These are phyloP conservation scores for Aplidium turbinatum DNA, from an alignment of 23 tunicate species.

Conservation along the genomic window DNA sequence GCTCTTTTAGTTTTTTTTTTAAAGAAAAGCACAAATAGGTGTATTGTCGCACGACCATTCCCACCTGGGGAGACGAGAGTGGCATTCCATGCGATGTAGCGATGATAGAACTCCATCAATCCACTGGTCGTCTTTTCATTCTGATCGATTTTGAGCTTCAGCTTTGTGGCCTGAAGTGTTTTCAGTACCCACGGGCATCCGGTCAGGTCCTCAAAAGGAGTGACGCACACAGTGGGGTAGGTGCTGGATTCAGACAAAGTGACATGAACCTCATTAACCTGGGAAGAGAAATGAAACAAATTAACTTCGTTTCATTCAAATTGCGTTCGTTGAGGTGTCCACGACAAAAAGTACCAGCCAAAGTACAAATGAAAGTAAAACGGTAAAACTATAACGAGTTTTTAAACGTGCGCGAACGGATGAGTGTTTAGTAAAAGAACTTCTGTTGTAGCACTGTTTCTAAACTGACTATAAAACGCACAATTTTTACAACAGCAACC, in stretches of 20 bases:
- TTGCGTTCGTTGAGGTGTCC: no score
- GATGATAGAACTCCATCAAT: slow-evolving; percentile 65
- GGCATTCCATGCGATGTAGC: slow-evolving; percentile 95
- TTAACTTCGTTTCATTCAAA: background rate
- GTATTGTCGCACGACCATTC: background rate
- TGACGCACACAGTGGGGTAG: slow-evolving; percentile 90
- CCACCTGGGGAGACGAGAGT: slow-evolving; percentile 73
- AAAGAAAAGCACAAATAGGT: no score
- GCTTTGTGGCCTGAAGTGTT: slow-evolving; percentile 84
- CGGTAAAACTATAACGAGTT: no score
- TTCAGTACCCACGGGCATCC: slow-evolving; percentile 97
- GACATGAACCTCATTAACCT: slow-evolving; percentile 95
- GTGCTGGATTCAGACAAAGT: slow-evolving; percentile 73
- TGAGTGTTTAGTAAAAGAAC: no score
- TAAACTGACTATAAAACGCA: no score
- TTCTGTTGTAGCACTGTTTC: no score
- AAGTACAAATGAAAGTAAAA: no score
- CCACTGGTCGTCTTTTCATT: slow-evolving; percentile 93
- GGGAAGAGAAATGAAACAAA: background rate
- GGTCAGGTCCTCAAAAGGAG: slow-evolving; percentile 89
- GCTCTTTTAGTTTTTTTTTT: no score
- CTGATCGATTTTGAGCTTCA: slow-evolving; percentile 90
- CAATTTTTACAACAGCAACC: background rate
- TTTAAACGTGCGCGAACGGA: no score
- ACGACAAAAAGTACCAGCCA: no score